A percentile compares a stretch with the other conserved stretches of the same genome.
These are phyloP conservation scores for Zygothrica quintamaculata DNA, from an alignment of 2,888 invertebrate species.

Conservation along the genomic window DNA sequence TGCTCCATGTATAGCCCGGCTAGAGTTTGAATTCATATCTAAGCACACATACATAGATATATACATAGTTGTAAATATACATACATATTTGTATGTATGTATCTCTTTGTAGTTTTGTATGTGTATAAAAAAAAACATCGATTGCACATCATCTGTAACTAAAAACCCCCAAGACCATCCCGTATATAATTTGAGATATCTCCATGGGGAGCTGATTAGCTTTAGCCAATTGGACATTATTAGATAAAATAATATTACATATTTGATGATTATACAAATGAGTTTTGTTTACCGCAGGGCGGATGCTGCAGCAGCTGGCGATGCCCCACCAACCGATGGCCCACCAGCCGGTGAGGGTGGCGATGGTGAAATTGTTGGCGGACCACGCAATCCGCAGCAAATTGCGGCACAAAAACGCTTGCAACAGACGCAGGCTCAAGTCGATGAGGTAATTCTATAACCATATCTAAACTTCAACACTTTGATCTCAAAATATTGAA, in stretches of 20 bases:
- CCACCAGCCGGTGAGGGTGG: constrained; percentile 88
- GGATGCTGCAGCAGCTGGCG: constrained; percentile 83
- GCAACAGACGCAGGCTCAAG: constrained; percentile 94
- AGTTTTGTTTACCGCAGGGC: constrained; percentile 67
- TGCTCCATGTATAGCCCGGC: constrained; percentile 50
- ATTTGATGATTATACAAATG: constrained; percentile 41
- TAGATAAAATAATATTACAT: constrained; percentile 10
- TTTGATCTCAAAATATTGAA: neutral
- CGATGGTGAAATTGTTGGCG: constrained; percentile 92
- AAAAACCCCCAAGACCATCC: constrained; percentile 25
- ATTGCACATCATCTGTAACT: constrained; percentile 44
- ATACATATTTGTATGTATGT: constrained; percentile 1
- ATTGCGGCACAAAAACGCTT: constrained; percentile 92
- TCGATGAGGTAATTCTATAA: constrained; percentile 90
- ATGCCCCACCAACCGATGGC: constrained; percentile 86
- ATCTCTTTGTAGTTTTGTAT: constrained; percentile 3
- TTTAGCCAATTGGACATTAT: constrained; percentile 18
- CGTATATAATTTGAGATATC: constrained; percentile 58
- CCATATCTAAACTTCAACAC: neutral
- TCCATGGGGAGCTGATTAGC: constrained; percentile 74
- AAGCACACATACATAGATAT: constrained; percentile 7
- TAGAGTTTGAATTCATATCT: constrained; percentile 52
- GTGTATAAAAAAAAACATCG: constrained; percentile 18
- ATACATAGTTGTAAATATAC: constrained; percentile 15
- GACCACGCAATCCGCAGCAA: constrained; percentile 93